phyloP scores from a whole-genome alignment of 2,888 invertebrate species.

The Eupithecia exiguata region DNA sequence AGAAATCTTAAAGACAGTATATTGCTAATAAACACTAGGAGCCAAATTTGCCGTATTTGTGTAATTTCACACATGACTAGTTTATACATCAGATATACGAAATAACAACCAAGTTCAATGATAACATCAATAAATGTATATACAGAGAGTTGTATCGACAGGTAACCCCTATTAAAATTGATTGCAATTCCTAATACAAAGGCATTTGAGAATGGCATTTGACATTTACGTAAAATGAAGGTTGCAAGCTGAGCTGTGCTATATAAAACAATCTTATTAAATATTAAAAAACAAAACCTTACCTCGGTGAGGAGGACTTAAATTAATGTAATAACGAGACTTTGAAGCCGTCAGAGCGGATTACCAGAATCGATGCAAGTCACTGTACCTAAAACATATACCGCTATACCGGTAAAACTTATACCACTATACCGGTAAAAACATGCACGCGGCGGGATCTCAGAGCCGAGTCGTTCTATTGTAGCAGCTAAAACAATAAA shows the following conservation, averaged over 20 bases:
- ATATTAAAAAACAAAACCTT: background rate
- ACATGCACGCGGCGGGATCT: constrained; percentile 78
- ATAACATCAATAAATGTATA: background rate
- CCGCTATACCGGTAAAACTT: constrained; percentile 40
- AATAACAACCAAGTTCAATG: background rate
- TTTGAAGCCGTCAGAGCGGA: background rate
- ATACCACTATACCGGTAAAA: constrained; percentile 57
- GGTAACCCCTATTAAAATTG: background rate
- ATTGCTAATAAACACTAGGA: background rate
- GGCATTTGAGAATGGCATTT: background rate
- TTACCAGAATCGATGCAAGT: background rate
- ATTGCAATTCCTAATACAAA: background rate
- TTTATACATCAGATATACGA: background rate
- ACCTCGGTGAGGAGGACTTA: too few relatives aligned
- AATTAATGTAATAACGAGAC: background rate
- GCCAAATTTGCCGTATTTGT: background rate
- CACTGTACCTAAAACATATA: background rate
- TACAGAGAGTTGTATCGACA: background rate
- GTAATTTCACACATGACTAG: background rate
- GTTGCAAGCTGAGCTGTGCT: background rate
- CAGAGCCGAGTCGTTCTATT: constrained; percentile 91
- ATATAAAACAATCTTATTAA: background rate
- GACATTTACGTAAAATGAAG: background rate
- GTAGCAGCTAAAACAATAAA: constrained; percentile 88
- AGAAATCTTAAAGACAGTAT: background rate